Conservation (phyloP, 2,797 vertebrate genomes). For the Etheostoma nigrum region DNA sequence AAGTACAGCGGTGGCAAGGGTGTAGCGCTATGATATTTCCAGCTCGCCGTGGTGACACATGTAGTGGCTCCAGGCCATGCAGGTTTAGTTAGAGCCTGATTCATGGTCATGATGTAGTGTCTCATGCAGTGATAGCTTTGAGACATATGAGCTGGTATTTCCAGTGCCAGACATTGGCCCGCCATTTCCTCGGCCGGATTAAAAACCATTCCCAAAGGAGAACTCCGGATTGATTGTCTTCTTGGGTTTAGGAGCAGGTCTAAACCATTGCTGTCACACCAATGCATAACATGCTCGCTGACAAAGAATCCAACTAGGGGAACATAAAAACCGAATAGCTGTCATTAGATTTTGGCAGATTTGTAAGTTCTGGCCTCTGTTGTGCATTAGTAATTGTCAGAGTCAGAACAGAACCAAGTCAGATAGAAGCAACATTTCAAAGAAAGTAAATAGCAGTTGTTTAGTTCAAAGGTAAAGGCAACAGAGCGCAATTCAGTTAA, state of each 20-base stretch:
- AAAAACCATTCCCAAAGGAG: slow-evolving; percentile 71
- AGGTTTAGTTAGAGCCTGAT: slow-evolving; percentile 82
- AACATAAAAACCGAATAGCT: slow-evolving; percentile 28
- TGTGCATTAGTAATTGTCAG: slow-evolving; percentile 20
- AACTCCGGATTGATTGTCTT: slow-evolving; percentile 72
- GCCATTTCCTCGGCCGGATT: slow-evolving; percentile 69
- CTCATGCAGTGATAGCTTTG: slow-evolving; percentile 76
- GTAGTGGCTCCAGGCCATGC: slow-evolving; percentile 77
- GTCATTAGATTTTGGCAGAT: slow-evolving; percentile 35
- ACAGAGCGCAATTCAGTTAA: background rate
- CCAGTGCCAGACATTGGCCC: slow-evolving; percentile 62
- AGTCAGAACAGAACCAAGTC: slow-evolving; percentile 13
- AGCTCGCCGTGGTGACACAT: slow-evolving; percentile 75
- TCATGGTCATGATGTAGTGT: slow-evolving; percentile 82
- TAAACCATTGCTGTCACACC: slow-evolving; percentile 52
- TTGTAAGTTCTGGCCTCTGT: background rate
- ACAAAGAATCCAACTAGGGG: slow-evolving; percentile 44
- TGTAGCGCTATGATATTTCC: slow-evolving; percentile 76
- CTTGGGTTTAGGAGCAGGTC: slow-evolving; percentile 56
- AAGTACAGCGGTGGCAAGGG: slow-evolving; percentile 73
- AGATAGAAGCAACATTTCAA: background rate
- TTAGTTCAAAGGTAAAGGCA: slow-evolving; percentile 3
- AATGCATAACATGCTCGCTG: slow-evolving; percentile 39
- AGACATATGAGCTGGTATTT: slow-evolving; percentile 81
- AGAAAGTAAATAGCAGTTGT: background rate